phyloP scores from a whole-genome alignment of 2,113 vertebrate species.

The Hemichromis elongatus region DNA sequence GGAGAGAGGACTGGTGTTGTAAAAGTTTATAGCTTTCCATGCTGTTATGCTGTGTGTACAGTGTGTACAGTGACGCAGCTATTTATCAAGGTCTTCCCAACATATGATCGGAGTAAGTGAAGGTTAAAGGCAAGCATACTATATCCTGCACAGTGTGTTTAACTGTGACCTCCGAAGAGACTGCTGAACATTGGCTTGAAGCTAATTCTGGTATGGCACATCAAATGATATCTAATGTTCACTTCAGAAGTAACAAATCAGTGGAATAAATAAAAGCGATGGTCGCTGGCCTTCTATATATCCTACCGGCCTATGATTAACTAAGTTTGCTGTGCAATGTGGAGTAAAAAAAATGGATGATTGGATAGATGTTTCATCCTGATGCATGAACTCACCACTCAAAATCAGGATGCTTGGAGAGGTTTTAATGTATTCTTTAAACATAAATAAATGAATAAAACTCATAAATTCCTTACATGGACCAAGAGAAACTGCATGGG shows the following conservation, averaged over 20 bases:
- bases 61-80: neutral
- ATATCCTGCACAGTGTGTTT: neutral
- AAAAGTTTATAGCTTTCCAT: neutral
- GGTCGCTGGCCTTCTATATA: neutral
- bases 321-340: neutral
- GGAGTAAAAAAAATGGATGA: constrained; percentile 9
- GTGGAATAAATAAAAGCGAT: neutral
- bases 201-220: neutral
- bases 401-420: neutral
- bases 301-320: neutral
- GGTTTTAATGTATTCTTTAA: neutral
- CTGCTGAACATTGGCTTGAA: neutral
- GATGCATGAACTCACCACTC: neutral
- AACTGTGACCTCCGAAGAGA: neutral
- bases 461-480: neutral
- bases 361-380: neutral
- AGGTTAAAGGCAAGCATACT: neutral
- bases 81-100: neutral
- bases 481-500: neutral
- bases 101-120: neutral
- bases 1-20: neutral
- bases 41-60: neutral
- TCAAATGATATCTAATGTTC: neutral
- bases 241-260: neutral
- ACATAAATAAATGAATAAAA: neutral